These are phyloP conservation scores for Drosophila mercatorum DNA, from an alignment of 2,888 invertebrate species.

Conservation along the genomic window DNA sequence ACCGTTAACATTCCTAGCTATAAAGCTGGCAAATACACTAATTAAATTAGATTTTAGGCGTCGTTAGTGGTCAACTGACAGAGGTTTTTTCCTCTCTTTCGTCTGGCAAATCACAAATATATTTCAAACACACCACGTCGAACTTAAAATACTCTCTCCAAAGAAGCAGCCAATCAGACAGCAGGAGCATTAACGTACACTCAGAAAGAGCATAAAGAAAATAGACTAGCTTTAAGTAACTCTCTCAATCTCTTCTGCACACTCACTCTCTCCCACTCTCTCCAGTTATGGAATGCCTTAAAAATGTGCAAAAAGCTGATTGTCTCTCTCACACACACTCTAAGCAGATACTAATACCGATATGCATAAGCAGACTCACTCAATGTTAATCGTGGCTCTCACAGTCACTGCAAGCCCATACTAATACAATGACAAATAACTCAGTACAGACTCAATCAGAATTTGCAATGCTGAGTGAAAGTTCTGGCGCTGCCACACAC, in stretches of 20 bases:
- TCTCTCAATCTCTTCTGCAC: too few relatives aligned
- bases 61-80: constrained; percentile 53
- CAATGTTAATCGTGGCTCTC: not conserved
- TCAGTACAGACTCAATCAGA: too few relatives aligned
- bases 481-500: too few relatives aligned
- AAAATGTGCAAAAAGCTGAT: not conserved
- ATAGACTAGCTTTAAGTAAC: not conserved
- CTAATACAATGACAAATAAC: not conserved
- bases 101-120: constrained; percentile 20
- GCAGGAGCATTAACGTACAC: not conserved
- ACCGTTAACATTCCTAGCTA: not conserved
- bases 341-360: not conserved
- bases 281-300: not conserved
- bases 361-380: not conserved
- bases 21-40: constrained; percentile 23
- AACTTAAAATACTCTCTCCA: not conserved
- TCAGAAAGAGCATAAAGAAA: not conserved
- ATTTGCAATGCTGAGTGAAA: not conserved
- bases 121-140: constrained; percentile 31
- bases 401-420: not conserved
- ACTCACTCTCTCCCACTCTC: not conserved
- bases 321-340: not conserved
- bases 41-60: constrained; percentile 64
- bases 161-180: not conserved
- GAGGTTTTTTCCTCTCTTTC: constrained; percentile 7